Evolutionary conservation across 2,113 vertebrate genomes (phyloP), one percentile per base, ranked within the genome.

Genomic region (Hypomesus transpacificus): DNA sequence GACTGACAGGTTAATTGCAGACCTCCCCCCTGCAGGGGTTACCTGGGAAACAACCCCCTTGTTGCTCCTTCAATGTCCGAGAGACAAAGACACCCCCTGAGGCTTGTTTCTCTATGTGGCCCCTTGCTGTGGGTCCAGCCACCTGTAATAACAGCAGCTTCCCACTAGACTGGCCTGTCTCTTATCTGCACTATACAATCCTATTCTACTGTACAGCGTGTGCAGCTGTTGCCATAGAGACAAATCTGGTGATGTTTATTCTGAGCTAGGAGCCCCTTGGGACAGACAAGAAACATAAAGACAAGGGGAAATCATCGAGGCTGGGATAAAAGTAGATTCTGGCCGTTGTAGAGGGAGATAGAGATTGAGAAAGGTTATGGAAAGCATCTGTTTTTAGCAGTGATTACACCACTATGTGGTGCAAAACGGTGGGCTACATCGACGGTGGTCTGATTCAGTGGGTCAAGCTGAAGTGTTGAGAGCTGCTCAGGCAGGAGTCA

Each of bases 151-250:
- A 22, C 22, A 62, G 18, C 20, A 56, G n/a, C 20, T 54, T 59
- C 57, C 53, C 57, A 69, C 73, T 53, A 72, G 60, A 53, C 5
- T 20, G 17, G 11, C 64, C 60, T 5, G 14, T 60, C 50, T 67
- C 52, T 70, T 68, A 20, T 67, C 74, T 54, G 4, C 63, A 20
- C 56, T 26, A 5, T 65, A 71, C 65, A 57, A 46, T 39, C 31
- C 17, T 58, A 69, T n/a, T 69, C 21, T 21, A 73, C 68, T 3
- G 14, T 75, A 79, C 66, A 68, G 79, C 74, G 82, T 82, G 76
- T 17, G 28, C 75, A 77, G 79, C 68, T 70, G 90, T 92, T 89
- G 88, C 88, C 88, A 91, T 91, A 83, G 90, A 86, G 77, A 92
- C 87, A 77, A 89, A 86, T 71, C 86, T 39, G 74, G 80, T 59